phyloP scores from a whole-genome alignment of 1,140 invertebrate genomes.

The Caenorhabditis inopinata region DNA sequence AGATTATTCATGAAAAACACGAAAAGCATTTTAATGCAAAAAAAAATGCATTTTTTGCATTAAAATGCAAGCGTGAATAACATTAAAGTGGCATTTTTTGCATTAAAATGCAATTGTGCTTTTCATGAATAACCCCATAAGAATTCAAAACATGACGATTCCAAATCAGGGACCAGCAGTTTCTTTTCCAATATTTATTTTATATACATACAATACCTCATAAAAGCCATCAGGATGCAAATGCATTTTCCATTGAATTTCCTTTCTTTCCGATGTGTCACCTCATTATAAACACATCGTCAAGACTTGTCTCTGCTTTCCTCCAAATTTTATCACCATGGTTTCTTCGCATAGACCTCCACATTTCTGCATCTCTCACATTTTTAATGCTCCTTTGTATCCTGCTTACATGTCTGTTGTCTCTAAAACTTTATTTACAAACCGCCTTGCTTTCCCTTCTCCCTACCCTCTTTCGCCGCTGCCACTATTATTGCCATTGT shows the following conservation, averaged over 20 bases:
- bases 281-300: constrained; percentile 1
- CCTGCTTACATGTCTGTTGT: constrained; percentile 15
- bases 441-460: background rate
- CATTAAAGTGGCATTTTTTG: too few species aligned
- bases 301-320: background rate
- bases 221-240: background rate
- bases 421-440: constrained; percentile 24
- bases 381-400: background rate
- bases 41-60: too few species aligned
- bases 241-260: background rate
- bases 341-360: background rate
- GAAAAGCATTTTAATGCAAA: too few species aligned
- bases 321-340: constrained; percentile 26
- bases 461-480: background rate
- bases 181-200: background rate
- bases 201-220: background rate
- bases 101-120: too few species aligned
- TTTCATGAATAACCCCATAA: too few species aligned
- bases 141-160: too few species aligned
- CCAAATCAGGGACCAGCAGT: too few species aligned
- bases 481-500: constrained; percentile 22
- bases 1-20: too few species aligned
- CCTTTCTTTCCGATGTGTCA: constrained; percentile 1
- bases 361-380: background rate
- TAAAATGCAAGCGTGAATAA: too few species aligned